phyloP scores from a whole-genome alignment of 2,113 vertebrate species.

The Manacus vitellinus region DNA sequence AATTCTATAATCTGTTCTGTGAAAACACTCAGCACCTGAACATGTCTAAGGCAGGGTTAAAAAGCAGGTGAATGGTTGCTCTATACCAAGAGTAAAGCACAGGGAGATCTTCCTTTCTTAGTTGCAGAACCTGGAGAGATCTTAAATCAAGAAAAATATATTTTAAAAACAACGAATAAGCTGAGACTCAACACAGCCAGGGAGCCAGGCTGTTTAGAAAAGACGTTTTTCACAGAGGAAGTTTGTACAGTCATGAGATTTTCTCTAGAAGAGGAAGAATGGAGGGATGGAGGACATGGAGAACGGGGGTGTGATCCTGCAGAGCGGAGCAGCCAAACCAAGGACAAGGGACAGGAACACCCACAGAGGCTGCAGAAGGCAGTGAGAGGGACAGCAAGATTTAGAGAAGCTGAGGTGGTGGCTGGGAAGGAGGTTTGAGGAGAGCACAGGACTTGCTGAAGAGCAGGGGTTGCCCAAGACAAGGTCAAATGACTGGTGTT shows the following conservation, averaged over 20 bases:
- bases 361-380: background rate
- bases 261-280: background rate
- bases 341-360: background rate
- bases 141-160: background rate
- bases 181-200: background rate
- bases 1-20: background rate
- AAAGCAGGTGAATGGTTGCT: background rate
- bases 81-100: background rate
- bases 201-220: background rate
- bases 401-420: background rate
- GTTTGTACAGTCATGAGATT: fast-evolving
- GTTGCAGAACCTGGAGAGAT: background rate
- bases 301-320: background rate
- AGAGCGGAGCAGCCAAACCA: background rate
- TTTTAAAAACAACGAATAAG: background rate
- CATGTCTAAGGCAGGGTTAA: background rate
- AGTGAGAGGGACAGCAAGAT: background rate
- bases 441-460: background rate
- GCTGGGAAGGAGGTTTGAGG: background rate
- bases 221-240: background rate
- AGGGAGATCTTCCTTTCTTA: background rate
- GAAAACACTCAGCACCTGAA: background rate
- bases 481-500: background rate
- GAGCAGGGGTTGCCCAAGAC: background rate
- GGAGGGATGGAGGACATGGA: background rate